phyloP scores from a whole-genome alignment of 1,140 invertebrate genomes.

The Arctopsyche grandis region DNA sequence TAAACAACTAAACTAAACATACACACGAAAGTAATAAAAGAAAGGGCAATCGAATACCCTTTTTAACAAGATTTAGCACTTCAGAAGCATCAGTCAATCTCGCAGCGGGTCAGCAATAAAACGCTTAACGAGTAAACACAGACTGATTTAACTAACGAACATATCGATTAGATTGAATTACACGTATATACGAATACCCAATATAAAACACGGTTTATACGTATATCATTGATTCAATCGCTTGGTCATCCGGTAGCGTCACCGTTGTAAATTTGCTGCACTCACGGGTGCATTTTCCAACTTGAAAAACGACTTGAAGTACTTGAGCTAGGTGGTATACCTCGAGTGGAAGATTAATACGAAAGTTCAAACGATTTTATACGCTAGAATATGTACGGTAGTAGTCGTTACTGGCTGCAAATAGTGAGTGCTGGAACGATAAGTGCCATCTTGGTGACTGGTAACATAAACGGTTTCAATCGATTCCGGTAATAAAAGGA shows the following conservation, averaged over 20 bases:
- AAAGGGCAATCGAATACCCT: not conserved
- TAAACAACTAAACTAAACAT: not conserved
- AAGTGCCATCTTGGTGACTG: not conserved
- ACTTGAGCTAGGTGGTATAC: too few species aligned
- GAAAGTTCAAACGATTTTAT: not conserved
- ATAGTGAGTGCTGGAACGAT: not conserved
- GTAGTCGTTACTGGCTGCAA: not conserved
- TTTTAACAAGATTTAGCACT: constrained; percentile 4
- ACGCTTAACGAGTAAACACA: too few species aligned
- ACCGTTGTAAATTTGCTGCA: too few species aligned
- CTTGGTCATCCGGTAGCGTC: too few species aligned
- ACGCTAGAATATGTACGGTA: not conserved
- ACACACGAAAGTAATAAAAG: not conserved
- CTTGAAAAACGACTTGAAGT: too few species aligned
- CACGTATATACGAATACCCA: too few species aligned
- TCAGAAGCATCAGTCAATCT: not conserved
- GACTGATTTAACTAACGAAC: too few species aligned
- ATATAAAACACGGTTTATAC: too few species aligned
- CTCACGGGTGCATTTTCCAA: too few species aligned
- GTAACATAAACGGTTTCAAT: not conserved
- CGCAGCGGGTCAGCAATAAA: too few species aligned
- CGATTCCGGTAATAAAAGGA: not conserved
- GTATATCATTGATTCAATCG: too few species aligned
- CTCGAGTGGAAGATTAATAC: not conserved
- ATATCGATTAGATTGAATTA: too few species aligned